Conservation (phyloP, 53 echinoderm and acorn worm genomes). For the Luidia sarsii region DNA sequence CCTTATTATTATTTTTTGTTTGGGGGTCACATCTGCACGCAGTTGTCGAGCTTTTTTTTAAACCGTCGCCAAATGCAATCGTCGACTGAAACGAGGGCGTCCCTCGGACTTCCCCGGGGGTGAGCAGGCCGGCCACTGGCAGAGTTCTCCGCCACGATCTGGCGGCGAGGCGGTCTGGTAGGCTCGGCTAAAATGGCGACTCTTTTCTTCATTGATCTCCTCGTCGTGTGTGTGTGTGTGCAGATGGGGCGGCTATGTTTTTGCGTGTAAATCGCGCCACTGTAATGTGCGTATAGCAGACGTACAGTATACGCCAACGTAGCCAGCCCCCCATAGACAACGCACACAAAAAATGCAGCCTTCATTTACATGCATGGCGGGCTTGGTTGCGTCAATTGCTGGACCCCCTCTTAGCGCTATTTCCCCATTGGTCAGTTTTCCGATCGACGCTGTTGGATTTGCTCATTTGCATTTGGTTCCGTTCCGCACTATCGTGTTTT, state of each 20-base stretch:
- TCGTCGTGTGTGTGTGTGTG: slow-evolving; percentile 17
- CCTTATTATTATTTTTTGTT: too few relatives aligned
- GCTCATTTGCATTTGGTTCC: too few relatives aligned
- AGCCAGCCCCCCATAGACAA: slow-evolving; percentile 45
- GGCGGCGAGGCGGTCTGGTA: slow-evolving; percentile 16
- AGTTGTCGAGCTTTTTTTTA: too few relatives aligned
- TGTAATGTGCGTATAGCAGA: slow-evolving; percentile 13
- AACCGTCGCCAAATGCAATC: slow-evolving; percentile 24
- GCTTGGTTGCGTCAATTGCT: slow-evolving; percentile 81
- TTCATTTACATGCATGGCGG: slow-evolving; percentile 84
- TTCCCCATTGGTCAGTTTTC: slow-evolving; percentile 76
- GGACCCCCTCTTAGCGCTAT: slow-evolving; percentile 92
- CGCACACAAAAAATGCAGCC: slow-evolving; percentile 72
- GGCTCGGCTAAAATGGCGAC: slow-evolving; percentile 77
- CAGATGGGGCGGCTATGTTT: neutral
- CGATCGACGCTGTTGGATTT: slow-evolving; percentile 18
- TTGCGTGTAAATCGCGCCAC: slow-evolving; percentile 39
- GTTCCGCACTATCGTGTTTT: neutral
- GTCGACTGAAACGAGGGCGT: neutral
- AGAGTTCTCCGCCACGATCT: slow-evolving; percentile 20
- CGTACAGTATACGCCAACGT: slow-evolving; percentile 3
- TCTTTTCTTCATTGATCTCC: slow-evolving; percentile 73
- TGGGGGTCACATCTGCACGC: too few relatives aligned
- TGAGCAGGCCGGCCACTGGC: slow-evolving; percentile 10
- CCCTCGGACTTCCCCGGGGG: slow-evolving; percentile 1